Base-by-base conservation (phyloP, 2,797 vertebrate species). In the Urosaurus nigricauda region DNA sequence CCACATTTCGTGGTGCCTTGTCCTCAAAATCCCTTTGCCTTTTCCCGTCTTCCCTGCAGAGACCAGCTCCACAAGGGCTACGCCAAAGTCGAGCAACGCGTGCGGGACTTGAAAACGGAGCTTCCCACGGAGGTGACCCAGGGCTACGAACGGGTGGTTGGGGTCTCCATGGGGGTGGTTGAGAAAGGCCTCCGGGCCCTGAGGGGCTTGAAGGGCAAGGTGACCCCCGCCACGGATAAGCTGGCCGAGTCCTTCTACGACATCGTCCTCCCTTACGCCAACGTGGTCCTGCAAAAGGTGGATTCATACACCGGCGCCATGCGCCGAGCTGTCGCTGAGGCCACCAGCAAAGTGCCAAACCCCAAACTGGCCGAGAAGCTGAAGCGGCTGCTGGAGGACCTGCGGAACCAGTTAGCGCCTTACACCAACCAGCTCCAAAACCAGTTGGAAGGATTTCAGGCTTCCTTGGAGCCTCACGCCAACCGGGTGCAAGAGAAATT, bases 91-190 rank as follows among this genome's bases (percentile, higher is more conserved):
- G 29, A 24, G 1, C 26, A 17, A 60, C 77, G 63, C 1, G 53
- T 79, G 77, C 82, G 40, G 3, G 58, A 78, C 19, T 58, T 93
- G 53, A 74, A 88, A 26, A 79, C 74, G 3, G 40, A 84, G 65
- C 87, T 93, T 2, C 87, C 90, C 14, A 43, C 89, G 0, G 89
- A 91, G 74, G 87, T 91, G 24, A 87, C 70, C 24, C 84, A 92
- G 24, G 79, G 53, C 0, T 90, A 92, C 35, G 60, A 56, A 16
- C 79, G 77, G 40, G 87, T 89, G 47, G 43, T 70, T 0, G 84
- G 90, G 58, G 87, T 83, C 21, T 75, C 91, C 16, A 11, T 85
- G 14, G 51, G n/a, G 32, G 74, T 89, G 79, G 74, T 87, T 4
- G 84, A 92, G 71, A 90, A 63, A 60, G 79, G 85, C 24, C 14